Evolutionary conservation across 2,888 invertebrate species (phyloP).

Genomic region (Coelopa pilipes): DNA sequence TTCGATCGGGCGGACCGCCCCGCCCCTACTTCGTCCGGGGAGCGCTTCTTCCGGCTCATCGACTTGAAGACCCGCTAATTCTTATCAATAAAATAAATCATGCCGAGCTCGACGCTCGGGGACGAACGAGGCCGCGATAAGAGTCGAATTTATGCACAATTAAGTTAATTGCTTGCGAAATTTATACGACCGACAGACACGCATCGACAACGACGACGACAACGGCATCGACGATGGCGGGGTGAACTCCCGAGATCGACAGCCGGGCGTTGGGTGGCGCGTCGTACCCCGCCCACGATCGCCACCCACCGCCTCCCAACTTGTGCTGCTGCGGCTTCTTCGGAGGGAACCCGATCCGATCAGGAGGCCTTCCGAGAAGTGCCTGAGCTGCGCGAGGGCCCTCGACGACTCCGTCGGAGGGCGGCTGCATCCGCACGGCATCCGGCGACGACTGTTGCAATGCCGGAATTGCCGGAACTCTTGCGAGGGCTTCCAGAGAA

Average conservation of each 20-base stretch:
- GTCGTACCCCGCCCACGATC: no score
- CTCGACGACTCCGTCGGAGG: no score
- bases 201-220: slow-evolving; percentile 15
- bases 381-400: no score
- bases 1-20: no score
- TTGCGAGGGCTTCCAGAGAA: background rate
- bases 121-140: slow-evolving; percentile 15
- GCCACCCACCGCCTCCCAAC: no score
- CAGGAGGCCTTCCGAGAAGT: no score
- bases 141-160: slow-evolving; percentile 37
- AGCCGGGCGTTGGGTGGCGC: background rate
- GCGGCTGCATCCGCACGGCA: no score
- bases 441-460: no score
- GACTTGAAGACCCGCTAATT: slow-evolving; percentile 5
- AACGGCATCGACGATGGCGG: background rate
- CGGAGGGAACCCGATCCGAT: no score
- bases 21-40: background rate
- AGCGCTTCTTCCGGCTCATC: no score
- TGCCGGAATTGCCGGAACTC: background rate
- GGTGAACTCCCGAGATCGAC: background rate
- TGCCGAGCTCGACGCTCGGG: slow-evolving; percentile 7
- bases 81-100: slow-evolving; percentile 31
- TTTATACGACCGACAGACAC: slow-evolving; percentile 32
- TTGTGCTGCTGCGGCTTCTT: no score
- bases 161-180: slow-evolving; percentile 29